Evolutionary conservation across 2,797 vertebrate species (phyloP).

Genomic region (Acridotheres tristis): DNA sequence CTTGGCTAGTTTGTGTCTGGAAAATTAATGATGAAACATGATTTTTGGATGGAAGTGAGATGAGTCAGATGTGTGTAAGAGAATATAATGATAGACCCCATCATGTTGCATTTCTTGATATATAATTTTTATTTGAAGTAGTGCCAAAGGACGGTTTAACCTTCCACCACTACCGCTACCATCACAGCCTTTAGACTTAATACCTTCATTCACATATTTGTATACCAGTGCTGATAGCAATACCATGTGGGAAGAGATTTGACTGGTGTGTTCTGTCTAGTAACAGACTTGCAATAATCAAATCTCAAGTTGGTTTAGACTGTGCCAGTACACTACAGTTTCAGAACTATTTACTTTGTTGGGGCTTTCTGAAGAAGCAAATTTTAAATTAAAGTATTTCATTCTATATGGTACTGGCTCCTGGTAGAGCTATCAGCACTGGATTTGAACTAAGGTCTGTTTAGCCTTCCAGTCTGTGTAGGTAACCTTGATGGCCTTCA

Average conservation of each 20-base stretch:
- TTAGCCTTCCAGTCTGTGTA: slow-evolving; percentile 37
- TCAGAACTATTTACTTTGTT: background rate
- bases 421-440: slow-evolving; percentile 80
- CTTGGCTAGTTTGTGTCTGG: slow-evolving; percentile 49
- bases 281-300: slow-evolving; percentile 10
- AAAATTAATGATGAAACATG: background rate
- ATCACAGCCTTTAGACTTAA: slow-evolving; percentile 64
- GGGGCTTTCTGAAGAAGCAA: background rate
- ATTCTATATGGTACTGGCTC: slow-evolving; percentile 19
- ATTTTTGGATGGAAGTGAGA: slow-evolving; percentile 1
- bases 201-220: slow-evolving; percentile 65
- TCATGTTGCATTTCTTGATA: background rate
- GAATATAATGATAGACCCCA: background rate
- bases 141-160: slow-evolving; percentile 75
- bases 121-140: slow-evolving; percentile 11
- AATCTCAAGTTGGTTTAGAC: background rate
- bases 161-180: slow-evolving; percentile 82
- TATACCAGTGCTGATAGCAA: slow-evolving; percentile 77
- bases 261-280: background rate
- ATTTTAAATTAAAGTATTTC: background rate
- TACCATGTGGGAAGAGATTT: slow-evolving; percentile 62
- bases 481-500: slow-evolving; percentile 80
- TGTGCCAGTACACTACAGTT: slow-evolving; percentile 13
- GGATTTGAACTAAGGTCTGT: slow-evolving; percentile 63
- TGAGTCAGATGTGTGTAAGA: background rate